Base-by-base conservation (phyloP, 1,140 invertebrate species). In the Fopius arisanus region DNA sequence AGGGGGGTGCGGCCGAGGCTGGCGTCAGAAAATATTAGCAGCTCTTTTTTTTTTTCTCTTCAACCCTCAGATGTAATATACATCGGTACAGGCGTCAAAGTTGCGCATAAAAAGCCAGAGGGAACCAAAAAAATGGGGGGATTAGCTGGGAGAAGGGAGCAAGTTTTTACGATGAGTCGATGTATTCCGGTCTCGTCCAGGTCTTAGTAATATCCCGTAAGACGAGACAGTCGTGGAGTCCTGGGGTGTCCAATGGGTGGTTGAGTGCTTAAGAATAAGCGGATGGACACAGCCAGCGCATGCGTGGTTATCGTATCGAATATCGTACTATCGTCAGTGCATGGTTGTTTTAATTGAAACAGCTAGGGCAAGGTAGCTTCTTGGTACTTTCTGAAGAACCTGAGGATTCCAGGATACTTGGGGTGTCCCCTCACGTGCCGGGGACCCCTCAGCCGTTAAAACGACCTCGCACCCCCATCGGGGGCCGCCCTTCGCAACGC, bases 311-410 rank as follows among this genome's bases (percentile, higher is more conserved):
- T 31, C 54, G 33, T 2, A 10, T 37, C 3, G 40, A 31, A 72
- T 66, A 40, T 69, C 67, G 21, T 29, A 31, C 31, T 59, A 28
- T 33, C 29, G n/a, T 19, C 12, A 37, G 33, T n/a, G 16, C 85
- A 86, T 86, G 85, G 83, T 87, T 85, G 84, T 88, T 88, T 87
- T 87, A 86, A 88, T 88, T 87, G 86, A 86, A 87, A 87, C 82
- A 84, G 82, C 78, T 81, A 74, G 80, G 67, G 72, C 74, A 77
- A 63, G 77, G 72, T 79, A 78, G 77, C 70, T 67, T 51, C 65
- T 63, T 51, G 48, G 16, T 19, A 48, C 9, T 48, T 31, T 51
- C 14, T n/a, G n/a, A 48, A 31, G n/a, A 41, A 7, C 16, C 29
- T 16, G 43, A 16, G 43, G 43, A 48, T 48, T 48, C 43, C n/a